phyloP scores from a whole-genome alignment of 2,113 vertebrate species.

The Oryctolagus cuniculus region DNA sequence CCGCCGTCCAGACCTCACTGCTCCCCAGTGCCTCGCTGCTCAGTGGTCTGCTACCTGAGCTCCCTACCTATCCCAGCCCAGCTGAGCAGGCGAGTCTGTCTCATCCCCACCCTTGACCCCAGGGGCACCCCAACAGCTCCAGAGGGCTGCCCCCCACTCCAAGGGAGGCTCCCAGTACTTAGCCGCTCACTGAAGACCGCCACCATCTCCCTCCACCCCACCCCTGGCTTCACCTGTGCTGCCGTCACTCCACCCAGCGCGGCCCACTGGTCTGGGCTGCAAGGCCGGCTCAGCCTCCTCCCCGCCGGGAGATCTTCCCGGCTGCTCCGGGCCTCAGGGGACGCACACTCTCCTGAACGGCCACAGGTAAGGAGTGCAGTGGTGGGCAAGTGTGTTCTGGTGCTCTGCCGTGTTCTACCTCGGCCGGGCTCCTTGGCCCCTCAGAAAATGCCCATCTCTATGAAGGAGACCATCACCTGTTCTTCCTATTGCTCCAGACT shows the following conservation, averaged over 20 bases:
- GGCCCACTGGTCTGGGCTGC: not conserved
- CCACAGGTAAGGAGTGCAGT: not conserved
- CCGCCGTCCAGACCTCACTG: too few relatives aligned
- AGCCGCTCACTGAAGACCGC: rapidly evolving
- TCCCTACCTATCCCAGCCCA: not conserved
- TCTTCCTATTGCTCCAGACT: not conserved
- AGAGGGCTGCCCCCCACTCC: rapidly evolving
- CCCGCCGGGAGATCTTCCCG: not conserved
- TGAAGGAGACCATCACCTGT: not conserved
- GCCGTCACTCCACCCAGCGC: not conserved
- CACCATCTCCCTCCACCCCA: rapidly evolving
- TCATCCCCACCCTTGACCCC: not conserved
- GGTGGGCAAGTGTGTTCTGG: rapidly evolving
- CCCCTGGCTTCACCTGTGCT: too few relatives aligned
- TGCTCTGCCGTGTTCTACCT: not conserved
- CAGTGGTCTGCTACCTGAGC: not conserved
- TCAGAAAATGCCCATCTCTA: not conserved
- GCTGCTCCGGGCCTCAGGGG: too few relatives aligned
- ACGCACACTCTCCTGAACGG: not conserved
- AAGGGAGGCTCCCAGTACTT: rapidly evolving
- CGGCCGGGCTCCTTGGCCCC: not conserved
- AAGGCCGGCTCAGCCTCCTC: not conserved
- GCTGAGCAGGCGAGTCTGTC: not conserved
- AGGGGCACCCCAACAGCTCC: too few relatives aligned
- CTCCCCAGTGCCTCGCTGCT: rapidly evolving